Conservation (phyloP, 2,113 vertebrate genomes). For the Cyrtonyx montezumae region DNA sequence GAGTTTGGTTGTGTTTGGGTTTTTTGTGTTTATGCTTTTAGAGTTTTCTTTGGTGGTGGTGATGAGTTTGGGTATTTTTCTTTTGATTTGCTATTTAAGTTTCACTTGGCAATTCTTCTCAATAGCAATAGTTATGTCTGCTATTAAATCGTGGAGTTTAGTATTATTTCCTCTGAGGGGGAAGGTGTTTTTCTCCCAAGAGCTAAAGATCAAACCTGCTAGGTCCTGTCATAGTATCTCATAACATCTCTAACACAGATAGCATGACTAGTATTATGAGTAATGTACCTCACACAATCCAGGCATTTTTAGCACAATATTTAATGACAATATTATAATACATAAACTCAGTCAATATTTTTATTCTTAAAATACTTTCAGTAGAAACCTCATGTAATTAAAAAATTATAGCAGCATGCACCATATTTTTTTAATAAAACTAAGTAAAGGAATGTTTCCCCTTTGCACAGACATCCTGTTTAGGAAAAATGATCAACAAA, state of each 20-base stretch:
- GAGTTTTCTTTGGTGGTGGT: neutral
- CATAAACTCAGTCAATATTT: neutral
- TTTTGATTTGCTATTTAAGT: neutral
- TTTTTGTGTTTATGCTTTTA: neutral
- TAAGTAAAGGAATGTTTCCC: neutral
- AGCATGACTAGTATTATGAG: neutral
- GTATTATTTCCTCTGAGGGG: fast-evolving
- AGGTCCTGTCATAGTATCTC: neutral
- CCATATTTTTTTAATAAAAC: neutral
- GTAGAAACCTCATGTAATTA: neutral
- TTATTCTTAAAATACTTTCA: neutral
- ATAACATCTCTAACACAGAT: neutral
- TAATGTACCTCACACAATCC: neutral
- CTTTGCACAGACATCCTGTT: neutral
- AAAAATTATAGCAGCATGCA: neutral
- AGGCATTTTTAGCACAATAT: neutral
- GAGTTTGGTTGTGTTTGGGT: neutral
- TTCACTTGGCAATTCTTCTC: neutral
- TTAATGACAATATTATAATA: neutral
- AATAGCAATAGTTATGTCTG: neutral
- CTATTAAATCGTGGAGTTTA: neutral
- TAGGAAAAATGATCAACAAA: constrained; percentile 7
- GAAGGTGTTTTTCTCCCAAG: neutral
- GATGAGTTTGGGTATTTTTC: neutral
- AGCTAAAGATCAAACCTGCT: neutral